Evolutionary conservation across 2,113 vertebrate species (phyloP).

Genomic region (Noturus placidus): DNA sequence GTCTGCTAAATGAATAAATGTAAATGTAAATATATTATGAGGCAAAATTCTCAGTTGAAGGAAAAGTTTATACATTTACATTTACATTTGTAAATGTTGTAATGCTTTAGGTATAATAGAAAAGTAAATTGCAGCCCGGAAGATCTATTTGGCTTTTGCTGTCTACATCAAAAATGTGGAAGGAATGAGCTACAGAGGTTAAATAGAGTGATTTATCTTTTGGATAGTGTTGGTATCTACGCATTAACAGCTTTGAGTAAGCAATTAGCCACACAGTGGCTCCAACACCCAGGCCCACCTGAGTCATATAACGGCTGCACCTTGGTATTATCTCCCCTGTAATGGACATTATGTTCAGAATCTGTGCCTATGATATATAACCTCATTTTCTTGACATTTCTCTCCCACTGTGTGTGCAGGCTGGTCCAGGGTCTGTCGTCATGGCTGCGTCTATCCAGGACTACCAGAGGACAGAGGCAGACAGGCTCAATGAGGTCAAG

Average conservation of each 20-base stretch:
- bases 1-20: too few species aligned
- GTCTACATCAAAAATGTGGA: not conserved
- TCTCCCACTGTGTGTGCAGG: constrained; percentile 66
- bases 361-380: not conserved
- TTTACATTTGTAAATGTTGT: too few species aligned
- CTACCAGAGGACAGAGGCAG: constrained; percentile 80
- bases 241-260: not conserved
- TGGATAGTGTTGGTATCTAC: not conserved
- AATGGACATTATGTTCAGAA: not conserved
- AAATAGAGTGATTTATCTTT: not conserved
- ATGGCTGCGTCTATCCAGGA: constrained; percentile 84
- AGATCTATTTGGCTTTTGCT: not conserved
- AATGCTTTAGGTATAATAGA: not conserved
- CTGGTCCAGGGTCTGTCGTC: constrained; percentile 76
- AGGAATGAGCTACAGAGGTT: not conserved
- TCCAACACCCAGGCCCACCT: not conserved
- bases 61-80: too few species aligned
- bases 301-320: too few species aligned
- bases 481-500: constrained; percentile 92
- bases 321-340: not conserved
- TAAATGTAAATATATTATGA: not conserved
- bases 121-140: not conserved
- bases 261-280: not conserved
- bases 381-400: not conserved
- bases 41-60: not conserved